A percentile compares a stretch with the other conserved stretches of the same genome.
Evolutionary conservation across 1,140 invertebrate species (phyloP).

Genomic region (Drosophila funebris): DNA sequence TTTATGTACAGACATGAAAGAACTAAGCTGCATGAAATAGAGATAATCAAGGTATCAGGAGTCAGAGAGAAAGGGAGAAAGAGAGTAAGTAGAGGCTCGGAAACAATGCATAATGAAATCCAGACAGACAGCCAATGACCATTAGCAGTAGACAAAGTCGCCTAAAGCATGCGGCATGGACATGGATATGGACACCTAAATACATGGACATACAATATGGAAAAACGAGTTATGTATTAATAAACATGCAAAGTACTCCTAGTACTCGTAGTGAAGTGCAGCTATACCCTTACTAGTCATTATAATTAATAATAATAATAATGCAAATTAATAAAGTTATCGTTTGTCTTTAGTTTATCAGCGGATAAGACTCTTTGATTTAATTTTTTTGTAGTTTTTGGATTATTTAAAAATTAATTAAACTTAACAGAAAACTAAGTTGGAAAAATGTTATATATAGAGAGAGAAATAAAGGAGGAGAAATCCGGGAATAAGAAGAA

Average conservation of each 20-base stretch:
- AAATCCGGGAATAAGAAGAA: too few relatives aligned
- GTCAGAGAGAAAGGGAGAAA: constrained; percentile 1
- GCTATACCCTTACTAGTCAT: constrained; percentile 37
- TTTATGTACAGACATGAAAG: constrained; percentile 57
- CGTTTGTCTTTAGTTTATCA: too few relatives aligned
- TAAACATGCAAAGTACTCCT: constrained; percentile 55
- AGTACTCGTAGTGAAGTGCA: neutral
- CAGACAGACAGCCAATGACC: constrained; percentile 66
- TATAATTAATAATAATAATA: neutral
- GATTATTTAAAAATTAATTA: too few relatives aligned
- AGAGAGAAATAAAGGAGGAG: too few relatives aligned
- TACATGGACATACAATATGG: constrained; percentile 31
- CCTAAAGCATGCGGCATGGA: constrained; percentile 50
- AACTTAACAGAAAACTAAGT: too few relatives aligned
- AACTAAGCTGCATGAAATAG: constrained; percentile 52
- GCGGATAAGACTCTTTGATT: too few relatives aligned
- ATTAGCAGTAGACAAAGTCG: constrained; percentile 67
- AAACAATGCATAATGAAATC: constrained; percentile 70
- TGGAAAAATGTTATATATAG: too few relatives aligned
- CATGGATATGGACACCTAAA: constrained; percentile 49
- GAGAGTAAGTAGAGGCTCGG: neutral
- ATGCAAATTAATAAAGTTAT: too few relatives aligned
- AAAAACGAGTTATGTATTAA: constrained; percentile 71
- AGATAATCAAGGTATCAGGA: neutral
- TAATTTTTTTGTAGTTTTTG: too few relatives aligned